Conservation (phyloP, 2,888 invertebrate genomes). For the Tenthredo distinguenda region DNA sequence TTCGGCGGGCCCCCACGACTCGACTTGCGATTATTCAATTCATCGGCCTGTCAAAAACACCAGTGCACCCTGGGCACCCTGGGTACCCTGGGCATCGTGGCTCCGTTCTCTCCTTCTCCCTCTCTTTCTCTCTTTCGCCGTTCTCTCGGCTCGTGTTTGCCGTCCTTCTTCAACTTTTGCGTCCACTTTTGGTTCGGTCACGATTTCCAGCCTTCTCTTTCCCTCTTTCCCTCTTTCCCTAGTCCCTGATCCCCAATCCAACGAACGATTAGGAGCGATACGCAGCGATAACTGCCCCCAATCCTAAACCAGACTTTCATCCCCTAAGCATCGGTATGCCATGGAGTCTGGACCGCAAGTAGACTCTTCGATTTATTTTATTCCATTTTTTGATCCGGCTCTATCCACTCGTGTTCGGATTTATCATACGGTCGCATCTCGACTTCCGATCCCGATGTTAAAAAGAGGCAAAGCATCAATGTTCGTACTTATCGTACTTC, state of each 20-base stretch:
- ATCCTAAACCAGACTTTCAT: constrained; percentile 61
- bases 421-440: neutral
- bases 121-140: constrained; percentile 48
- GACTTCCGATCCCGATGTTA: neutral
- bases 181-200: constrained; percentile 52
- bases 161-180: constrained; percentile 54
- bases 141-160: constrained; percentile 41
- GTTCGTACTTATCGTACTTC: neutral
- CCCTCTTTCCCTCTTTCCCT: constrained; percentile 26
- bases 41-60: constrained; percentile 79
- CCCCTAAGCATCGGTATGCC: constrained; percentile 8
- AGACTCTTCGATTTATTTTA: constrained; percentile 1
- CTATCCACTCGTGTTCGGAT: neutral
- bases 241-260: constrained; percentile 54
- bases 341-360: neutral
- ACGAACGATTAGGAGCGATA: constrained; percentile 77
- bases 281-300: constrained; percentile 76
- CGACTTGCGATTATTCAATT: constrained; percentile 79
- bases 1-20: constrained; percentile 76
- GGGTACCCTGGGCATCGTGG: constrained; percentile 73
- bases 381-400: neutral
- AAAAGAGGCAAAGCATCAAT: neutral
- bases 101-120: constrained; percentile 49
- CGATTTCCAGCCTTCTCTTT: constrained; percentile 57
- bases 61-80: constrained; percentile 76